Evolutionary conservation across 2,797 vertebrate species (phyloP), one percentile per base, ranked within the genome.

Genomic region (Columba guinea): DNA sequence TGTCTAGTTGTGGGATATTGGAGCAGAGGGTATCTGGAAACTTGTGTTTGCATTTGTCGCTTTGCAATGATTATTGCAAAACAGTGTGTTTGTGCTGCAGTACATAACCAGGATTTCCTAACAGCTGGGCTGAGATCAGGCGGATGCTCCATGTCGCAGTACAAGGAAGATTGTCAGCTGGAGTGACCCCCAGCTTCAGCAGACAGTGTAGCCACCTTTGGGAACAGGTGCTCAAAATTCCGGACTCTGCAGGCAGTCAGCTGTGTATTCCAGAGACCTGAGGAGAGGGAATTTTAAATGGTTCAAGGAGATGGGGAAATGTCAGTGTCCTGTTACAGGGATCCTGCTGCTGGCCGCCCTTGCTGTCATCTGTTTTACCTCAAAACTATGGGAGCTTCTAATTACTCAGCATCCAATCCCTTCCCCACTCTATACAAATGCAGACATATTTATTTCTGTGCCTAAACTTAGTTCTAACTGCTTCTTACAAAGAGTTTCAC

Each of bases 11-110:
- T 55, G 46, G 28, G 13, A 58, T 93, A 70, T n/a, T 79, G 48
- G 19, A 89, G 13, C 85, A 92, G 63, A 65, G 60, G 6, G 3
- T 80, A 64, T 87, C 41, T 95, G 84, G 67, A 89, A 60, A 60
- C 46, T 69, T 76, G 39, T 76, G 59, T 93, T 85, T 89, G 60
- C 82, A 17, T 93, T 90, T 94, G 34, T 87, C 58, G 37, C 84
- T 64, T 87, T 1, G 64, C 70, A 93, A 22, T 62, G 34, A 46
- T 93, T 73, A 49, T 94, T 97, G 81, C 71, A 60, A 94, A 96
- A 94, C 26, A 21, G 3, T 79, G 10, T 93, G 44, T 90, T 92
- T 93, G 59, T 87, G 46, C 56, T 92, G 70, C 39, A 79, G 59
- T 18, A 9, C 51, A 11, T 13, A 68, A 64, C 39, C 56, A 53